phyloP scores from a whole-genome alignment of 30 jellyfish, hydroid and myxozoan genomes.

The Aurelia aurita region DNA sequence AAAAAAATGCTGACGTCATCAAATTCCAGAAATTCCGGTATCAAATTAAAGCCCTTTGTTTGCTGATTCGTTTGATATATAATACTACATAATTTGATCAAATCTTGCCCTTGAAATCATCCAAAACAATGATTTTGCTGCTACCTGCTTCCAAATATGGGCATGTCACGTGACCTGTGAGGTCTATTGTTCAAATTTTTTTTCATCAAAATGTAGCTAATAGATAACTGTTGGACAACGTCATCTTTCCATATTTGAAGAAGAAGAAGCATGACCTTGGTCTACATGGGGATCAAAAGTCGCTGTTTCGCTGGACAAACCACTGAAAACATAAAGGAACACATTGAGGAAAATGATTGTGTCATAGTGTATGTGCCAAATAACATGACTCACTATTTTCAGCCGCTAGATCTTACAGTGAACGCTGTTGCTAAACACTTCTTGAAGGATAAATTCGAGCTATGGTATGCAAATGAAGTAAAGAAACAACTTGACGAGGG shows the following conservation, averaged over 20 bases:
- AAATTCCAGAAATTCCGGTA: no score
- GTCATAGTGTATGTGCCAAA: slow-evolving; percentile 45
- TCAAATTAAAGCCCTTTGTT: no score
- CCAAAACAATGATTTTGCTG: no score
- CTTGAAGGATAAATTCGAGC: slow-evolving; percentile 13
- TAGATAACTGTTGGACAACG: slow-evolving; percentile 25
- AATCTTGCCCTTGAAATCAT: no score
- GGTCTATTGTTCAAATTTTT: no score
- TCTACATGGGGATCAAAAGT: slow-evolving; percentile 36
- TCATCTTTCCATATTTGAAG: slow-evolving; percentile 22
- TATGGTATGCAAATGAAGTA: slow-evolving; percentile 42
- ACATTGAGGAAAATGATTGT: slow-evolving; percentile 36
- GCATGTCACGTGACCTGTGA: no score
- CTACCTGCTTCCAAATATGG: no score
- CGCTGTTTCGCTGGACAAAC: slow-evolving; percentile 37
- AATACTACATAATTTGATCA: no score
- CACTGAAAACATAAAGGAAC: slow-evolving; percentile 38
- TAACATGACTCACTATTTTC: slow-evolving; percentile 54
- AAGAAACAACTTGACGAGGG: slow-evolving; percentile 35
- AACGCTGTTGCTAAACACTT: slow-evolving; percentile 53
- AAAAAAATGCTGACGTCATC: no score
- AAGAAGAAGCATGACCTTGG: background rate
- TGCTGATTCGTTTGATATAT: no score
- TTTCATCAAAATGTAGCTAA: no score
- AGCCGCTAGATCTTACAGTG: slow-evolving; percentile 54